phyloP scores from a whole-genome alignment of 1,140 invertebrate species.

The Drosophila repletoides region DNA sequence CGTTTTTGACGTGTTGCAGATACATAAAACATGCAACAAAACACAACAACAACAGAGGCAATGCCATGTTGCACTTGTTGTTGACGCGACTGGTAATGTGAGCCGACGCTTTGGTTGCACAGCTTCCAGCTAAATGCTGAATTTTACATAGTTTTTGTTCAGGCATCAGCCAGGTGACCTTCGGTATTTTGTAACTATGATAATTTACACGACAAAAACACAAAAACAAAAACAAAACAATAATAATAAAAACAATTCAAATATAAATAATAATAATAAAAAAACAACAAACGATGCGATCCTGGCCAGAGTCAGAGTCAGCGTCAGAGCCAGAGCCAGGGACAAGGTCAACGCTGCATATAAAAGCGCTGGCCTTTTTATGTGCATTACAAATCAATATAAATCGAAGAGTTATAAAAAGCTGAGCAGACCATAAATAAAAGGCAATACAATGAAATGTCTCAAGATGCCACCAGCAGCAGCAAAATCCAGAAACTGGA shows the following conservation, averaged over 20 bases:
- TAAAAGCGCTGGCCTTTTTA: constrained; percentile 49
- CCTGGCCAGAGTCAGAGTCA: constrained; percentile 48
- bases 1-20: constrained; percentile 34
- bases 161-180: constrained; percentile 38
- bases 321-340: constrained; percentile 64
- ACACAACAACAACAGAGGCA: constrained; percentile 2
- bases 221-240: background rate
- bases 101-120: constrained; percentile 10
- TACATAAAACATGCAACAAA: constrained; percentile 14
- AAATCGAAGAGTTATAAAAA: constrained; percentile 79
- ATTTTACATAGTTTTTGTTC: constrained; percentile 27
- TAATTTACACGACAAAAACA: constrained; percentile 33
- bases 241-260: background rate
- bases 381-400: constrained; percentile 73
- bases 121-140: constrained; percentile 8
- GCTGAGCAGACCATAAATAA: constrained; percentile 73
- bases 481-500: constrained; percentile 57
- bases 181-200: constrained; percentile 60
- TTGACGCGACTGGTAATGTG: constrained; percentile 39
- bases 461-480: constrained; percentile 58
- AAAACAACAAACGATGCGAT: background rate
- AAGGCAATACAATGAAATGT: constrained; percentile 68
- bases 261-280: background rate
- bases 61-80: constrained; percentile 40
- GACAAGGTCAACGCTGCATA: constrained; percentile 72